Evolutionary conservation across 2,797 vertebrate genomes (phyloP).

Genomic region (Micrastur ruficollis): DNA sequence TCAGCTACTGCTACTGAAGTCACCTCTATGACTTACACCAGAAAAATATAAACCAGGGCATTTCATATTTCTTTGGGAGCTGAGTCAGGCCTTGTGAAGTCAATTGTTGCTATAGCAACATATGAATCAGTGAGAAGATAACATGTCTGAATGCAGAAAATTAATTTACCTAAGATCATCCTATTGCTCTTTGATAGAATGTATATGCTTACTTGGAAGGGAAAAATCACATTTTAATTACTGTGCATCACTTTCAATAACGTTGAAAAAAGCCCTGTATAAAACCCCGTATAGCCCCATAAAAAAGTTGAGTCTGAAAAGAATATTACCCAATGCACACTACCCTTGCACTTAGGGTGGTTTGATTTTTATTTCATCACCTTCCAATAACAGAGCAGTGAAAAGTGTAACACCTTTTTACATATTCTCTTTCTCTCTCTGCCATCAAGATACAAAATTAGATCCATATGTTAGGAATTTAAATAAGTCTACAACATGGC

Average conservation of each 20-base stretch:
- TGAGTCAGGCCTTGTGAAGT: slow-evolving; percentile 60
- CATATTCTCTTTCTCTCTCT: background rate
- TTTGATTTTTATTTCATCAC: slow-evolving; percentile 27
- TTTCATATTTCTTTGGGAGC: slow-evolving; percentile 48
- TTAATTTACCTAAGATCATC: slow-evolving; percentile 53
- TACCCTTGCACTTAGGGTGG: background rate
- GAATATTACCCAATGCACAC: background rate
- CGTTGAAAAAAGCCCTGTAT: background rate
- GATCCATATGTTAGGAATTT: slow-evolving; percentile 15
- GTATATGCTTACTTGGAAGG: background rate
- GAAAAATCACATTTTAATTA: slow-evolving; percentile 41
- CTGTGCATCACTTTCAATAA: background rate
- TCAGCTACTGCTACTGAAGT: background rate
- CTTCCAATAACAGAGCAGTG: slow-evolving; percentile 4
- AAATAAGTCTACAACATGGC: slow-evolving; percentile 17
- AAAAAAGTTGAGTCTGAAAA: background rate
- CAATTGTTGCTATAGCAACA: slow-evolving; percentile 66
- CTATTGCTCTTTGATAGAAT: slow-evolving; percentile 12
- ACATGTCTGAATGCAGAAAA: slow-evolving; percentile 38
- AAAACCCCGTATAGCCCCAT: background rate
- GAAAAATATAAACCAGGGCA: slow-evolving; percentile 16
- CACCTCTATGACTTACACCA: background rate
- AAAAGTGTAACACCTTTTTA: slow-evolving; percentile 18
- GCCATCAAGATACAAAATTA: slow-evolving; percentile 25
- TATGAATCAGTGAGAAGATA: slow-evolving; percentile 50